Evolutionary conservation across 2,888 invertebrate genomes (phyloP).

Genomic region (Andrena bicolor): DNA sequence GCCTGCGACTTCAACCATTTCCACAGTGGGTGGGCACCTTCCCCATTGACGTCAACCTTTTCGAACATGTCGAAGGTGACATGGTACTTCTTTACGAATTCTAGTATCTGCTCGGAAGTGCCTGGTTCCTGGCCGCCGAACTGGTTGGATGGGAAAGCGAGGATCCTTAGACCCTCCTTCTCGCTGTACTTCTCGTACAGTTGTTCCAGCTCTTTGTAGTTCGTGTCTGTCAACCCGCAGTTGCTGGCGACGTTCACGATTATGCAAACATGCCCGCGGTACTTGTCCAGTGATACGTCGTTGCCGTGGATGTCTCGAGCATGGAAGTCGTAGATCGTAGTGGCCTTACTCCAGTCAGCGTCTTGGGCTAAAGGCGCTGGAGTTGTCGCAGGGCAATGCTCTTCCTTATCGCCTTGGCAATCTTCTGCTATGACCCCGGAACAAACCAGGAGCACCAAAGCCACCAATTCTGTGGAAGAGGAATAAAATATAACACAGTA

Average conservation of each 20-base stretch:
- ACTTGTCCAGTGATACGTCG: conserved; percentile 91
- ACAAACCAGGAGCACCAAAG: conserved; percentile 16
- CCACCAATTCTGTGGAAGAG: conserved; percentile 17
- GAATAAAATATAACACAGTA: background rate
- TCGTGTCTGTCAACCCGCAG: conserved; percentile 92
- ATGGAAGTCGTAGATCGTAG: conserved; percentile 92
- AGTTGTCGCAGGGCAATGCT: conserved; percentile 31
- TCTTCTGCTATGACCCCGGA: conserved; percentile 20
- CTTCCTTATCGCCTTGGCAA: conserved; percentile 29
- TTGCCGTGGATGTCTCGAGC: conserved; percentile 93
- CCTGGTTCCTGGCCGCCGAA: conserved; percentile 86
- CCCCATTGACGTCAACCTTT: conserved; percentile 84
- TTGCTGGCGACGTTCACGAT: conserved; percentile 95
- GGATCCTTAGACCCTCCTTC: conserved; percentile 88
- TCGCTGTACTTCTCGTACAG: conserved; percentile 90
- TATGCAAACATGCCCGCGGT: conserved; percentile 92
- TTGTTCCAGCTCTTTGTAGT: conserved; percentile 92
- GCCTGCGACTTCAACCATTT: conserved; percentile 82
- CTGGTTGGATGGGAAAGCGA: conserved; percentile 91
- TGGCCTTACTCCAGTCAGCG: conserved; percentile 88
- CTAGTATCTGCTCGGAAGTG: conserved; percentile 78
- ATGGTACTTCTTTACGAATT: conserved; percentile 80
- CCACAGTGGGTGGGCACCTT: conserved; percentile 84
- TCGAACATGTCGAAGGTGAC: conserved; percentile 83
- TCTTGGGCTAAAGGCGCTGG: conserved; percentile 74